Evolutionary conservation across 2,113 vertebrate species (phyloP).

Genomic region (Centrocercus urophasianus): DNA sequence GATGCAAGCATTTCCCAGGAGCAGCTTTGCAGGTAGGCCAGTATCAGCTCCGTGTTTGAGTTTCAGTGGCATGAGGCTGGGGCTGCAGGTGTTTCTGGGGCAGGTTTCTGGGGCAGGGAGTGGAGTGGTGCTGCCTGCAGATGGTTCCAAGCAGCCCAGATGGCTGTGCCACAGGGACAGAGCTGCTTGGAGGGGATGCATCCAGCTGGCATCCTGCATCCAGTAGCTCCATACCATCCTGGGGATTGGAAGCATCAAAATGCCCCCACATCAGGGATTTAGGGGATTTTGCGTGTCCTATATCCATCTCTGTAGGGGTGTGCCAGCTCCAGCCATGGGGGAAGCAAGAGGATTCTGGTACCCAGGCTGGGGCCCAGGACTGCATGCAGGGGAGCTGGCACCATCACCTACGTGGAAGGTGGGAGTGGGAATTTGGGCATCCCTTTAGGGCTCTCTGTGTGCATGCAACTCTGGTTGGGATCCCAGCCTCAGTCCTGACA

Average conservation of each 20-base stretch:
- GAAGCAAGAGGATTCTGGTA: neutral
- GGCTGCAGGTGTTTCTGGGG: neutral
- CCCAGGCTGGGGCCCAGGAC: fast-evolving
- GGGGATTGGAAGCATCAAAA: neutral
- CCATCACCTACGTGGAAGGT: neutral
- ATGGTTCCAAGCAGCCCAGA: neutral
- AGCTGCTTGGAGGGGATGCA: fast-evolving
- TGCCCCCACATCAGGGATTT: neutral
- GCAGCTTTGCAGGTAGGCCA: neutral
- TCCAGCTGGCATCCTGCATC: neutral
- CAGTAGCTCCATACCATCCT: fast-evolving
- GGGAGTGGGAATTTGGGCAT: fast-evolving
- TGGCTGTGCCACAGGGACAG: fast-evolving
- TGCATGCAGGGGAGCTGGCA: fast-evolving
- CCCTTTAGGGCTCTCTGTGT: neutral
- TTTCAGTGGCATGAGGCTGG: fast-evolving
- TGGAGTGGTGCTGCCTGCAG: neutral
- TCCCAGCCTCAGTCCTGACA: neutral
- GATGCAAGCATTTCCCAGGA: neutral
- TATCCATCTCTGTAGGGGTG: fast-evolving
- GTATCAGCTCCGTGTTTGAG: neutral
- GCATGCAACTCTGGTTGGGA: neutral
- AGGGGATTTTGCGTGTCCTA: fast-evolving
- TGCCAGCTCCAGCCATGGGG: neutral
- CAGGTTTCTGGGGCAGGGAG: conserved; percentile 23